phyloP scores from a whole-genome alignment of 1,140 invertebrate genomes.

The Nomia melanderi region DNA sequence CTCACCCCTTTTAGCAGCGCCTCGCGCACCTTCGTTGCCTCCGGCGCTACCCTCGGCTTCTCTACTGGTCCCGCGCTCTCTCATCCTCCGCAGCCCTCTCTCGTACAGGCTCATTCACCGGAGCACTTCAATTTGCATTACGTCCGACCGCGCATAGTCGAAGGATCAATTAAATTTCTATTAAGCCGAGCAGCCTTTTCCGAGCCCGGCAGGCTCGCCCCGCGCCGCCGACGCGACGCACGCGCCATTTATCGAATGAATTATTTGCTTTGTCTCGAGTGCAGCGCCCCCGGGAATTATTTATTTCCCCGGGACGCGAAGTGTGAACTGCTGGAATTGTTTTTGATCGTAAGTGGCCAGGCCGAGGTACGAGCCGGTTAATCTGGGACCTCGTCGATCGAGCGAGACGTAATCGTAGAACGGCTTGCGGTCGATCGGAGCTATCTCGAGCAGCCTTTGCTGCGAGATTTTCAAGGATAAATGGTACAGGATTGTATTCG shows the following conservation, averaged over 20 bases:
- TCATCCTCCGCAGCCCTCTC: slow-evolving; percentile 32
- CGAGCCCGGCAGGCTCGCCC: slow-evolving; percentile 39
- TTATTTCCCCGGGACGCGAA: slow-evolving; percentile 36
- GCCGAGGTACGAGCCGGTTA: background rate
- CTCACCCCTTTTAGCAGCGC: slow-evolving; percentile 17
- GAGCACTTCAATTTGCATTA: slow-evolving; percentile 77
- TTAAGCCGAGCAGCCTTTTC: slow-evolving; percentile 74
- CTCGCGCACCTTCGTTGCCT: slow-evolving; percentile 39
- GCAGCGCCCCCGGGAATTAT: slow-evolving; percentile 48
- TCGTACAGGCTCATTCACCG: slow-evolving; percentile 54
- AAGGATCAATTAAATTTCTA: slow-evolving; percentile 80
- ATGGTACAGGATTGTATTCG: no score
- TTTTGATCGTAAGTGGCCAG: slow-evolving; percentile 5
- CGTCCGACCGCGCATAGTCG: slow-evolving; percentile 74
- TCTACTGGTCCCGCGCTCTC: slow-evolving; percentile 11
- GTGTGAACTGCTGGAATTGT: slow-evolving; percentile 33
- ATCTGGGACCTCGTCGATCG: no score
- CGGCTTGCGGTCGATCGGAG: no score
- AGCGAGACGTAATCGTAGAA: no score
- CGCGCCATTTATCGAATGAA: slow-evolving; percentile 70
- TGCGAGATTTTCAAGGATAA: no score
- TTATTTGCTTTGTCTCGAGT: slow-evolving; percentile 61
- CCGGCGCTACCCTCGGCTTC: slow-evolving; percentile 16
- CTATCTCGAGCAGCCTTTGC: no score
- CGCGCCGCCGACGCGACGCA: slow-evolving; percentile 36